phyloP scores from a whole-genome alignment of 2,888 invertebrate species.

The Neuroscelio doddi region DNA sequence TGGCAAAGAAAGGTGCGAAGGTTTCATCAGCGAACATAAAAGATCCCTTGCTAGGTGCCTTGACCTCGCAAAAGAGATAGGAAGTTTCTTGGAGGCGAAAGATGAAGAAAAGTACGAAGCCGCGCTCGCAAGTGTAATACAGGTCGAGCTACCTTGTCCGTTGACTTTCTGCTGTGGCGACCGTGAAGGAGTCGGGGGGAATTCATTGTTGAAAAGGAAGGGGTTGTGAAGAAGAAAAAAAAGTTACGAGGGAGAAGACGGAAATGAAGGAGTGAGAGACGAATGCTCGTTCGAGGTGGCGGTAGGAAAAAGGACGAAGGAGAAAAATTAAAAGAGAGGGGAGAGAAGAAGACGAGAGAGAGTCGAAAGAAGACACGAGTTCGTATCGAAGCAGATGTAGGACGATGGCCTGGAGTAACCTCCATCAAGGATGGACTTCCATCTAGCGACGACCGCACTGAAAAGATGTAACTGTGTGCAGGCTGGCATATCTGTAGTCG shows the following conservation, averaged over 20 bases:
- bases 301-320: slow-evolving; percentile 19
- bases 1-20: slow-evolving; percentile 13
- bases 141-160: slow-evolving; percentile 61
- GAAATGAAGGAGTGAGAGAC: slow-evolving; percentile 16
- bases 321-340: slow-evolving; percentile 21
- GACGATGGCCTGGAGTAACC: slow-evolving; percentile 71
- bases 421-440: slow-evolving; percentile 70
- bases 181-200: slow-evolving; percentile 49
- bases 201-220: slow-evolving; percentile 37
- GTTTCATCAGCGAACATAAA: slow-evolving; percentile 40
- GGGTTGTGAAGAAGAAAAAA: slow-evolving; percentile 30
- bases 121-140: slow-evolving; percentile 53
- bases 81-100: slow-evolving; percentile 33
- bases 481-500: slow-evolving; percentile 9
- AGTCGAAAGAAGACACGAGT: slow-evolving; percentile 65
- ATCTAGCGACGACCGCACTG: slow-evolving; percentile 49
- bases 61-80: slow-evolving; percentile 40
- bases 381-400: slow-evolving; percentile 69
- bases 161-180: slow-evolving; percentile 61
- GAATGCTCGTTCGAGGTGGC: slow-evolving; percentile 5
- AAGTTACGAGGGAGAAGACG: slow-evolving; percentile 40
- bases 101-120: slow-evolving; percentile 43
- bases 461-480: slow-evolving; percentile 14
- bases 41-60: slow-evolving; percentile 40
- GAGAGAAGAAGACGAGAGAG: slow-evolving; percentile 39